These are phyloP conservation scores for Montipora foliosa DNA, from an alignment of 64 coral and sea anemone species.

Conservation along the genomic window DNA sequence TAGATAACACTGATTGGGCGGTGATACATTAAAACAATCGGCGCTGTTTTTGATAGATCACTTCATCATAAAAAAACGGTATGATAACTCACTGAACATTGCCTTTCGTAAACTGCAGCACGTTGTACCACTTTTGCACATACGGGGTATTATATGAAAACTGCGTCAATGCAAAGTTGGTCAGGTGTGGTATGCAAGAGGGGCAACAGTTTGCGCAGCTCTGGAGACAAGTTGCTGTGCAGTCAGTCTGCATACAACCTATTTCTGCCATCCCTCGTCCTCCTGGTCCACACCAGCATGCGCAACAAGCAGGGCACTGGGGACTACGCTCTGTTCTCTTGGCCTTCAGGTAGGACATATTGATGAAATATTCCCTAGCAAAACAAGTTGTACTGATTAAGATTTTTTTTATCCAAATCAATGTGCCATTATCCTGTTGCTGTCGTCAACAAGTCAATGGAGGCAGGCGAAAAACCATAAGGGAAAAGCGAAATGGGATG, in stretches of 20 bases:
- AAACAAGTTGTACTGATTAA: not conserved
- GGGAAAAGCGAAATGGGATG: too few relatives aligned
- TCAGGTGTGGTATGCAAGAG: conserved; percentile 22
- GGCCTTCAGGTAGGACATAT: conserved; percentile 9
- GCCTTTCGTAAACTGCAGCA: conserved; percentile 57
- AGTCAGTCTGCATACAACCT: conserved; percentile 44
- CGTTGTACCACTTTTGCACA: conserved; percentile 63
- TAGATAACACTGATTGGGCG: too few relatives aligned
- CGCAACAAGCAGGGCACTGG: conserved; percentile 3
- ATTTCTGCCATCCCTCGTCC: conserved; percentile 41
- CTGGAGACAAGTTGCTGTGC: conserved; percentile 59
- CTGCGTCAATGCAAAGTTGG: conserved; percentile 38
- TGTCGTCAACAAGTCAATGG: too few relatives aligned
- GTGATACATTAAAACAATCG: too few relatives aligned
- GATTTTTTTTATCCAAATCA: too few relatives aligned
- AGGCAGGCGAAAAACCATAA: too few relatives aligned
- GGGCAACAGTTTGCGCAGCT: conserved; percentile 45
- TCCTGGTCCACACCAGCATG: conserved; percentile 2
- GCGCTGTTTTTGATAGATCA: too few relatives aligned
- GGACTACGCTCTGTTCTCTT: not conserved
- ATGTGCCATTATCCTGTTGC: too few relatives aligned
- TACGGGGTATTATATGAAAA: not conserved
- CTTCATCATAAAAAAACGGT: not conserved
- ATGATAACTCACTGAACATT: conserved; percentile 47
- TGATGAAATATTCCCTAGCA: not conserved